Base-by-base conservation (phyloP, 2,797 vertebrate species). In the Podarcis lilfordi region DNA sequence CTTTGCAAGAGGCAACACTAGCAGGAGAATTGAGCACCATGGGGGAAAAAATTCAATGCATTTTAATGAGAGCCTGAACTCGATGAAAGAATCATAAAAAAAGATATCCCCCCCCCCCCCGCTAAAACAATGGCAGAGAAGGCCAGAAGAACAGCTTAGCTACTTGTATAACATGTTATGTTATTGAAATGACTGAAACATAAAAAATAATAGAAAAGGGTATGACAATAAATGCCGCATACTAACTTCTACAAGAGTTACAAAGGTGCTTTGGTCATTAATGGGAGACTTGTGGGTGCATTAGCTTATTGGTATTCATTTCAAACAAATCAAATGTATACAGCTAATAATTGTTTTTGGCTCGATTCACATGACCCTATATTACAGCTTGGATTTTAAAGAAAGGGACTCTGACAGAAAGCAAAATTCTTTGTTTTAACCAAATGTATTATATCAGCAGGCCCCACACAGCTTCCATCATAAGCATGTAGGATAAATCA, bases 251-350 rank as follows among this genome's bases (percentile, higher is more conserved):
- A 75, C 76, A 86, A 91, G 82, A 89, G 43, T 91, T 76, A 90
- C 32, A 93, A 86, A 43, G 0, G 50, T 15, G 71, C 27, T 87
- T 89, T 90, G 86, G 88, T 85, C 80, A 80, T 89, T 95, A 69
- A 19, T 76, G 75, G 77, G 86, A 89, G 89, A 82, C 87, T 79
- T 80, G 25, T 87, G 0, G 90, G 78, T 83, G 92, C 91, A 95
- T 94, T 96, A 96, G 94, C 92, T 94, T 87, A 95, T 95, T 94
- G 92, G 72, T 92, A 87, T 90, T 91, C 91, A 79, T 92, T 94
- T 94, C 85, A 91, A 95, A 95, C 32, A 89, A 64, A 87, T 93
- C 91, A 91, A 82, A 94, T 93, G 94, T 93, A 90, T 91, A 91
- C 81, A 91, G 85, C 82, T 85, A 81, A 85, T 92, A 93, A 95